Base-by-base conservation (phyloP, 2,888 invertebrate genomes). In the Quadriops clusia region DNA sequence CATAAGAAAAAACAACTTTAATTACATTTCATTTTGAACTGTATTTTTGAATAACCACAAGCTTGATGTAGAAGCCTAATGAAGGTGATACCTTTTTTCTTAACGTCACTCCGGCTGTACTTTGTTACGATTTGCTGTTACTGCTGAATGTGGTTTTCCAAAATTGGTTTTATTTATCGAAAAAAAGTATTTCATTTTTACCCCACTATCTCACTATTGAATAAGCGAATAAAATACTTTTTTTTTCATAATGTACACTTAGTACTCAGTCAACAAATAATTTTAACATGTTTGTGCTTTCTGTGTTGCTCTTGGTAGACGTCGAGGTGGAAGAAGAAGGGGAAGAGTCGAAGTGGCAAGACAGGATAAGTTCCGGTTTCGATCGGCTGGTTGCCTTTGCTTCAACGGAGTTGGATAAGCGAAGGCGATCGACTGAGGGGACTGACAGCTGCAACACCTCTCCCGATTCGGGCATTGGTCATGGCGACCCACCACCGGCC, bases 371-470 rank as follows among this genome's bases (percentile, higher is more conserved):
- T 57, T 87, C 84, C 45, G 87, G 89, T 30, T 93, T 94, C 67
- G 93, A 93, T 64, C 80, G 89, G 44, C 69, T 93, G 49, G 86
- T 93, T 44, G 90, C 89, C 36, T 86, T 90, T 56, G 91, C 91
- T 27, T 87, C 90, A 21, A 89, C 86, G 9, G 91, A 91, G 52
- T 68, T 90, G 56, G 89, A 85, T 56, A 81, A 86, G 61, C 77
- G 87, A 52, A 73, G 86, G 34, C 71, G 85, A 37, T 85, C 85
- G 21, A 78, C 79, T 1, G 86, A 87, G 61, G 82, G 81, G 46
- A 74, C 68, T 30, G 58, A 62, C 42, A 72, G 80, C 48, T 80
- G 80, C 54, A 85, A 85, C 58, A 86, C 86, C 26, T 85, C 85
- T 42, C 86, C 87, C 7, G 87, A 86, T 62, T 82, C 81, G 25